These are phyloP conservation scores for Phengaris arion DNA, from an alignment of 2,888 invertebrate genomes.

Conservation along the genomic window DNA sequence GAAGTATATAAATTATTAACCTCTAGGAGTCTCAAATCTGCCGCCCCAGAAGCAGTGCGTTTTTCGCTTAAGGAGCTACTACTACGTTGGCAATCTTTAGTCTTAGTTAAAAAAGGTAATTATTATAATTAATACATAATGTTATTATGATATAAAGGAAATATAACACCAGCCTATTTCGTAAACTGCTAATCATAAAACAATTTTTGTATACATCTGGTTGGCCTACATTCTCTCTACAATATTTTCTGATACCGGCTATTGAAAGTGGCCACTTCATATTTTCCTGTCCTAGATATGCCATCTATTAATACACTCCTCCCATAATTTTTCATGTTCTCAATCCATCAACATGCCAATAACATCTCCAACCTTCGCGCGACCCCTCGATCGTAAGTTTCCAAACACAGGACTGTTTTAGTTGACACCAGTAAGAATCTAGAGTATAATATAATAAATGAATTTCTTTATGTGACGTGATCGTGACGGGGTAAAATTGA, in stretches of 20 bases:
- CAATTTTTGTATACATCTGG: not conserved
- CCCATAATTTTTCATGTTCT: constrained; percentile 20
- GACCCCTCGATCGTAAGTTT: not conserved
- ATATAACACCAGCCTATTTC: too few species aligned
- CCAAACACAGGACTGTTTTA: not conserved
- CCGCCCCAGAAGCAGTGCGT: too few species aligned
- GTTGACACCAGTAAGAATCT: not conserved
- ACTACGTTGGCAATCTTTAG: too few species aligned
- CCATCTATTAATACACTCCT: constrained; percentile 8
- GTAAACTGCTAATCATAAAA: not conserved
- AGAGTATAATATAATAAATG: not conserved
- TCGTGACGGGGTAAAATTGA: not conserved
- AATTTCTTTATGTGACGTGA: not conserved
- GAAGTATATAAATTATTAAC: too few species aligned
- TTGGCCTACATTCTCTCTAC: not conserved
- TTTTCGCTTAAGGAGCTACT: too few species aligned
- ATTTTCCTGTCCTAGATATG: not conserved
- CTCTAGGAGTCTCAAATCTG: too few species aligned
- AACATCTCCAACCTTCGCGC: constrained; percentile 18
- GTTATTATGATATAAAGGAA: too few species aligned
- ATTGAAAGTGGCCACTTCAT: not conserved
- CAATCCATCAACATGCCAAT: constrained; percentile 23
- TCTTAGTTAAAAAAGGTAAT: too few species aligned
- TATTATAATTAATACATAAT: too few species aligned
- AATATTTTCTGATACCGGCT: not conserved